Percentiles rank a stretch among this genome's conserved stretches.
These are phyloP conservation scores for Peromyscus polionotus DNA, from an alignment of 2,113 vertebrate genomes.

Conservation along the genomic window DNA sequence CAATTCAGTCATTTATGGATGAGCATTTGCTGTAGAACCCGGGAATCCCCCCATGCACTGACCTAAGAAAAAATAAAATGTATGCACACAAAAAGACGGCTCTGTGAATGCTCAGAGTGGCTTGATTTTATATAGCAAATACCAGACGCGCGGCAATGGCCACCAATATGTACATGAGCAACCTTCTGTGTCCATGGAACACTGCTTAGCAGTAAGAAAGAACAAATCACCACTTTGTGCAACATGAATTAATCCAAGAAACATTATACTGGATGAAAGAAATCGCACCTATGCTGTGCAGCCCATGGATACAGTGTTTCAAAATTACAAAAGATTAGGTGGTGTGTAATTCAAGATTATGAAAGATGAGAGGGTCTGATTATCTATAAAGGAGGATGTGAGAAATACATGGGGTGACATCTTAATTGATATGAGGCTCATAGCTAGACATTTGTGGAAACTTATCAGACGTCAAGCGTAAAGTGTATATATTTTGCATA, in stretches of 20 bases:
- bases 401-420: not conserved
- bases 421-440: not conserved
- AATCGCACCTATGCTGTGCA: not conserved
- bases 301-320: not conserved
- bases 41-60: not conserved
- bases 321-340: not conserved
- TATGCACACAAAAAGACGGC: not conserved
- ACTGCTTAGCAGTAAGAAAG: not conserved
- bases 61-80: not conserved
- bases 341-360: no score
- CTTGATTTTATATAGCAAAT: not conserved
- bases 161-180: not conserved
- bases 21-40: not conserved
- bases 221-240: not conserved
- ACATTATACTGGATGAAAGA: not conserved
- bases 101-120: no score
- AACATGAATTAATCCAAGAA: not conserved
- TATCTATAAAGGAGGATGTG: not conserved
- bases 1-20: not conserved
- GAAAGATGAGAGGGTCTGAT: not conserved
- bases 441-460: not conserved
- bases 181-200: not conserved
- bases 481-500: not conserved
- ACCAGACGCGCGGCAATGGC: not conserved
- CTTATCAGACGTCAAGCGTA: not conserved